Evolutionary conservation across 2,113 vertebrate genomes (phyloP).

Genomic region (Trichechus manatus): DNA sequence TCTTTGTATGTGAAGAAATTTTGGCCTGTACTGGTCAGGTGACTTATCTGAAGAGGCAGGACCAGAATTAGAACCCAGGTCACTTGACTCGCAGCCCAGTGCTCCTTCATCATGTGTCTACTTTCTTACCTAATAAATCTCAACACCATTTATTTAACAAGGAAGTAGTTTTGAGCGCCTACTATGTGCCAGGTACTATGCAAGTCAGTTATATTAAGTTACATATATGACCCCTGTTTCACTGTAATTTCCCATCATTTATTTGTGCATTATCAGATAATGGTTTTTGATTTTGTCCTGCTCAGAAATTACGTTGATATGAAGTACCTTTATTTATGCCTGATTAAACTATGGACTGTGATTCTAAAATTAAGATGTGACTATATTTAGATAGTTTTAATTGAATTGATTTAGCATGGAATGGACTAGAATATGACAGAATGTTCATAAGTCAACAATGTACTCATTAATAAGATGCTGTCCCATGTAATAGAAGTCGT

Average conservation of each 20-base stretch:
- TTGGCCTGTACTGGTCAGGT: not conserved
- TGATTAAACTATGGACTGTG: too few species aligned
- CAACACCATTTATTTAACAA: not conserved
- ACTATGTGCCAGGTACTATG: too few species aligned
- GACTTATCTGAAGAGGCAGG: not conserved
- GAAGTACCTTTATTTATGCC: too few species aligned
- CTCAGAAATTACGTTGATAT: too few species aligned
- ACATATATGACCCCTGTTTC: too few species aligned
- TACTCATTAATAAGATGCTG: not conserved
- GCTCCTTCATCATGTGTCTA: not conserved
- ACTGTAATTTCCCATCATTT: too few species aligned
- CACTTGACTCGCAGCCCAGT: not conserved
- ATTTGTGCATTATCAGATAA: too few species aligned
- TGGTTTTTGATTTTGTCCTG: too few species aligned
- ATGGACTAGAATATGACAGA: not conserved
- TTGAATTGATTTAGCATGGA: not conserved
- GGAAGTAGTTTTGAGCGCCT: not conserved
- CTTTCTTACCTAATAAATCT: not conserved
- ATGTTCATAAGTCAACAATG: not conserved
- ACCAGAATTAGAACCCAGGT: not conserved
- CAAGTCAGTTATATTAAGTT: too few species aligned
- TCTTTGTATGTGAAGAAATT: not conserved
- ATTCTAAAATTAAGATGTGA: not conserved
- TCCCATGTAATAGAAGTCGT: not conserved
- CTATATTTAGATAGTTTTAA: constrained; percentile 25